Percentiles rank a stretch among this genome's conserved stretches.
phyloP scores from a whole-genome alignment of 2,888 invertebrate genomes.

The Amorpha juglandis region DNA sequence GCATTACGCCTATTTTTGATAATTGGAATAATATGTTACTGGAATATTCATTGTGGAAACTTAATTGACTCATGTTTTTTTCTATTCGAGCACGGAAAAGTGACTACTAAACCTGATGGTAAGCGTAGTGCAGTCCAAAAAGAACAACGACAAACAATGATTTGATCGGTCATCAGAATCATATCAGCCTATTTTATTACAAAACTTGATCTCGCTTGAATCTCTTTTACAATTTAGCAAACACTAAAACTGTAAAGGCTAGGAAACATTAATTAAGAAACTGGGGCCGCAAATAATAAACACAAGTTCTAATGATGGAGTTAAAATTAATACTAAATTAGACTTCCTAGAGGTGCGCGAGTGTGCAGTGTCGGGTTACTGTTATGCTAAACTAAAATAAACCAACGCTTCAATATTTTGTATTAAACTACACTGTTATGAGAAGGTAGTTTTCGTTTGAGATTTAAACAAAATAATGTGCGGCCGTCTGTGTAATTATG shows the following conservation, averaged over 20 bases:
- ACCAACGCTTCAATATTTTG: not conserved
- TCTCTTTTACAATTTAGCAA: not conserved
- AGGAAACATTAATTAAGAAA: conserved; percentile 8
- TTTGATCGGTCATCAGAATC: no score
- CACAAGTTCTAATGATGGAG: conserved; percentile 6
- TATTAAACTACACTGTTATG: not conserved
- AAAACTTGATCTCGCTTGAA: not conserved
- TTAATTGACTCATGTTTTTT: no score
- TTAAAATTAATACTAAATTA: conserved; percentile 19
- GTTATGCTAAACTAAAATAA: conserved; percentile 18
- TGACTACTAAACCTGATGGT: no score
- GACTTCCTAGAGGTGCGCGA: conserved; percentile 7
- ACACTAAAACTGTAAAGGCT: not conserved
- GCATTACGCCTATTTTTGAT: no score
- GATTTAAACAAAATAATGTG: not conserved
- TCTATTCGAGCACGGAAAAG: no score
- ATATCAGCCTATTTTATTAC: no score
- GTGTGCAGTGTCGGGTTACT: conserved; percentile 17
- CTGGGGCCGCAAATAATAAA: conserved; percentile 1
- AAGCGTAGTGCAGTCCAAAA: no score
- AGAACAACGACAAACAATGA: no score
- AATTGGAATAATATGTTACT: no score
- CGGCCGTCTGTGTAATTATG: not conserved
- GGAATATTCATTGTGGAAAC: no score
- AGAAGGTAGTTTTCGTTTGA: not conserved